Evolutionary conservation across 2,113 vertebrate species (phyloP).

Genomic region (Heterotilapia buettikoferi): DNA sequence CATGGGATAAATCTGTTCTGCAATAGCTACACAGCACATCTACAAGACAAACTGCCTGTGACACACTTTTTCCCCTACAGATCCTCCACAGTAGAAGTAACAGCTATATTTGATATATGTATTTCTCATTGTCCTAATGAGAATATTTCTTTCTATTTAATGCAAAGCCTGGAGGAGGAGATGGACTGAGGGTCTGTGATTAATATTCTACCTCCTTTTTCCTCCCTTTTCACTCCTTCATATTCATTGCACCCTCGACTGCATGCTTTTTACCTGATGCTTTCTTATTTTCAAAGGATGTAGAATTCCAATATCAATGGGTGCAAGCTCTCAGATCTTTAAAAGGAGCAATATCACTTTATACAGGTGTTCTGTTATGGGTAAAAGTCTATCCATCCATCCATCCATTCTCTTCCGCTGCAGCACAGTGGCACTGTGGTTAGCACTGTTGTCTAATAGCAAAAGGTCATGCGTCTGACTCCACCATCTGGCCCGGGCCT

Average conservation of each 20-base stretch:
- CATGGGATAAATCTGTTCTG: background rate
- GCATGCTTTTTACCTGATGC: background rate
- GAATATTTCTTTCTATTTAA: conserved; percentile 21
- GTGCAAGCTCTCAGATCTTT: background rate
- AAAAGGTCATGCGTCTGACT: background rate
- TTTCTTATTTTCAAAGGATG: conserved; percentile 3
- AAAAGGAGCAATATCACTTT: background rate
- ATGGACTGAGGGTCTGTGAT: conserved; percentile 10
- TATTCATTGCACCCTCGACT: background rate
- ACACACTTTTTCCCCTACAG: background rate
- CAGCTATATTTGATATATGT: conserved; percentile 44
- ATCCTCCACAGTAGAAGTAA: conserved; percentile 17
- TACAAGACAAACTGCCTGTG: background rate
- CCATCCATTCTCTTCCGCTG: background rate
- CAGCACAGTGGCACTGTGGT: background rate
- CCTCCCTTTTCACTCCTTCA: background rate
- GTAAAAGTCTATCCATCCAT: background rate
- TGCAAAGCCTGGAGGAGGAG: background rate
- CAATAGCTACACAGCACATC: background rate
- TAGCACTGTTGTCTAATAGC: background rate
- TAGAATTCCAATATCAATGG: background rate
- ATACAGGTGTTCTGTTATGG: background rate
- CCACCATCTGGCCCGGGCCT: background rate
- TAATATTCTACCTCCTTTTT: conserved; percentile 7
- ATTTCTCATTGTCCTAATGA: conserved; percentile 49